phyloP scores from a whole-genome alignment of 1,140 invertebrate genomes.

The Temnothorax nylanderi region DNA sequence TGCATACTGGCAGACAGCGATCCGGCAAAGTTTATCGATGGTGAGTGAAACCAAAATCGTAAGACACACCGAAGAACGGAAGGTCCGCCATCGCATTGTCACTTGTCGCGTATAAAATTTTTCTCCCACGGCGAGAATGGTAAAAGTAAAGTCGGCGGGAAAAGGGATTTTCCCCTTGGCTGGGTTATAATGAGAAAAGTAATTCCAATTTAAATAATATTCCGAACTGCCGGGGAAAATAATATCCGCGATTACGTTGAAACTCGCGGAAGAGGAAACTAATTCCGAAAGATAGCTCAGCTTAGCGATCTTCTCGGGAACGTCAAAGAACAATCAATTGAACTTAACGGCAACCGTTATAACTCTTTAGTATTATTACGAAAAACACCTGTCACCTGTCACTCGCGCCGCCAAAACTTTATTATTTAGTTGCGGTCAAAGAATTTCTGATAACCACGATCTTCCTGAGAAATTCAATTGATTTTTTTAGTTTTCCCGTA shows the following conservation, averaged over 20 bases:
- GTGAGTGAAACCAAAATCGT: background rate
- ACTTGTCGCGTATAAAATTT: slow-evolving; percentile 69
- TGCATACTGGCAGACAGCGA: background rate
- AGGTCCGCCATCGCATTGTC: slow-evolving; percentile 53
- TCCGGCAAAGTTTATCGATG: slow-evolving; percentile 26
- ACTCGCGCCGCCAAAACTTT: slow-evolving; percentile 27
- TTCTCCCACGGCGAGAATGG: slow-evolving; percentile 64
- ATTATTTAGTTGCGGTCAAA: slow-evolving; percentile 6
- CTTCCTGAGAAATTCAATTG: slow-evolving; percentile 24
- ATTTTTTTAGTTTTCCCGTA: background rate
- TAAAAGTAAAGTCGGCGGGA: slow-evolving; percentile 79
- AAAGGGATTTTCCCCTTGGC: slow-evolving; percentile 84
- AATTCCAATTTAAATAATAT: slow-evolving; percentile 86
- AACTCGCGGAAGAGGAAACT: slow-evolving; percentile 66
- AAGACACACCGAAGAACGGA: background rate
- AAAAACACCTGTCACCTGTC: slow-evolving; percentile 60
- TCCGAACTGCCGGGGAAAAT: slow-evolving; percentile 80
- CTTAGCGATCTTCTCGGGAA: slow-evolving; percentile 63
- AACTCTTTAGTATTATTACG: slow-evolving; percentile 41
- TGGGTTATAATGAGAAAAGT: slow-evolving; percentile 86
- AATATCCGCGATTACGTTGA: slow-evolving; percentile 77
- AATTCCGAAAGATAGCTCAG: slow-evolving; percentile 69
- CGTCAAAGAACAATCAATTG: slow-evolving; percentile 65
- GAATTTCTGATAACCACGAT: background rate
- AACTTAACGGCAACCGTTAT: slow-evolving; percentile 48